Conservation (phyloP, 2,797 vertebrate species). For the Meda fulgida region DNA sequence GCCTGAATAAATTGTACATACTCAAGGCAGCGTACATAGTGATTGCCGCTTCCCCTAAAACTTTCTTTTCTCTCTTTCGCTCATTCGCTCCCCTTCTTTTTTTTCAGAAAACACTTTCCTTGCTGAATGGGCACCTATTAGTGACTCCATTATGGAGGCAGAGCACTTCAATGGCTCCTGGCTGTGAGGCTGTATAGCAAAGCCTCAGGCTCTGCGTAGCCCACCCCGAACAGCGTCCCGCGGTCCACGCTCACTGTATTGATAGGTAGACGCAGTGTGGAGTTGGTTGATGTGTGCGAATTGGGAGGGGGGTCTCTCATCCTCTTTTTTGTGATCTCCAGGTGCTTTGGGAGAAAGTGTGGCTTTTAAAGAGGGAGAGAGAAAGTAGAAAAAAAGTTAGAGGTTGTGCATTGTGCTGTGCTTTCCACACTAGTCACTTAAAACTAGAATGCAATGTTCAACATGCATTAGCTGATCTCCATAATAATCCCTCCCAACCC, state of each 20-base stretch:
- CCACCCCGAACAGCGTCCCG: slow-evolving; percentile 52
- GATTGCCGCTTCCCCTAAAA: slow-evolving; percentile 76
- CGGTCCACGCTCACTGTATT: slow-evolving; percentile 70
- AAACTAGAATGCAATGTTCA: slow-evolving; percentile 83
- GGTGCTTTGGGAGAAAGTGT: slow-evolving; percentile 84
- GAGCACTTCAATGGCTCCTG: slow-evolving; percentile 81
- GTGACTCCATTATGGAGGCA: slow-evolving; percentile 83
- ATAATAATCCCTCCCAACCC: slow-evolving; percentile 73
- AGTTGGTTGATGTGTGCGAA: slow-evolving; percentile 62
- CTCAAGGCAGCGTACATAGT: slow-evolving; percentile 78
- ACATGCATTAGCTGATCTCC: slow-evolving; percentile 86
- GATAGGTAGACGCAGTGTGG: slow-evolving; percentile 70
- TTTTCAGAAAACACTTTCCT: slow-evolving; percentile 81
- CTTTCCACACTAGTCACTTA: slow-evolving; percentile 81
- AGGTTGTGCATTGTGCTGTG: slow-evolving; percentile 72
- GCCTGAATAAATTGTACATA: slow-evolving; percentile 82
- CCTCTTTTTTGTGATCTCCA: slow-evolving; percentile 80
- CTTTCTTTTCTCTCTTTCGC: slow-evolving; percentile 72
- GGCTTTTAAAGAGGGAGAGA: slow-evolving; percentile 58
- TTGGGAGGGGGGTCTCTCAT: slow-evolving; percentile 59
- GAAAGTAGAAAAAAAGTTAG: slow-evolving; percentile 40
- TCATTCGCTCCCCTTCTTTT: slow-evolving; percentile 50
- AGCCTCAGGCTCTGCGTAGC: slow-evolving; percentile 76
- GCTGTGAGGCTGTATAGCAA: slow-evolving; percentile 82
- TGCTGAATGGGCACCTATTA: slow-evolving; percentile 85